A percentile compares a stretch with the other conserved stretches of the same genome.
Conservation (phyloP, 2,113 vertebrate species). For the Lathamus discolor region DNA sequence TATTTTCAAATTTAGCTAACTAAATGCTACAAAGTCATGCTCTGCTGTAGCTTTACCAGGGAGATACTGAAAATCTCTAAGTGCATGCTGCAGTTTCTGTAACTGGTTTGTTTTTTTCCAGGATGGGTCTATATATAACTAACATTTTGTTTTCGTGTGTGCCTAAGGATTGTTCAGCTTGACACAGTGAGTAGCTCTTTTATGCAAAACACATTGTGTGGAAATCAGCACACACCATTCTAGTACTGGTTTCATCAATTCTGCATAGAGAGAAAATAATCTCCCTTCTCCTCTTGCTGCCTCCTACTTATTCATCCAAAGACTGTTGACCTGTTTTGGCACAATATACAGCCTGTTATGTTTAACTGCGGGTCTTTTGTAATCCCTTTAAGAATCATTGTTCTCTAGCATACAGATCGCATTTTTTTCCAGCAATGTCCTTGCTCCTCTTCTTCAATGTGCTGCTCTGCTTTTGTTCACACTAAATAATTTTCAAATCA, state of each 20-base stretch:
- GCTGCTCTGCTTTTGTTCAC: not conserved
- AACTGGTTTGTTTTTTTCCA: not conserved
- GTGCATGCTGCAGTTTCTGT: not conserved
- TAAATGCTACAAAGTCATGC: not conserved
- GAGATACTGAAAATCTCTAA: not conserved
- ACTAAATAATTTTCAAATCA: not conserved
- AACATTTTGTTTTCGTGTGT: not conserved
- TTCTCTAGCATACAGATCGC: not conserved
- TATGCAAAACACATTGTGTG: not conserved
- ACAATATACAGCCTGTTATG: not conserved
- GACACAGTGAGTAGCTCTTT: not conserved
- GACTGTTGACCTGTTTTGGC: not conserved
- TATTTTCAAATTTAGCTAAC: no score
- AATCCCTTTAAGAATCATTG: not conserved
- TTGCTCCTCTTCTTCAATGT: not conserved
- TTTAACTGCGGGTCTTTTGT: not conserved
- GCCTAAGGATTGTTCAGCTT: not conserved
- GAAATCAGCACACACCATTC: not conserved
- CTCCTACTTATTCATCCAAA: not conserved
- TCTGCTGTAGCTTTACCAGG: not conserved
- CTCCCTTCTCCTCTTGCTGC: not conserved
- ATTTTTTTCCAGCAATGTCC: not conserved
- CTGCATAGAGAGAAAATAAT: not conserved
- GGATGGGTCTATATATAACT: not conserved
- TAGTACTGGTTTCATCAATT: not conserved